Evolutionary conservation across 1,140 invertebrate species (phyloP), one percentile per base, ranked within the genome.

Genomic region (Popillia japonica): DNA sequence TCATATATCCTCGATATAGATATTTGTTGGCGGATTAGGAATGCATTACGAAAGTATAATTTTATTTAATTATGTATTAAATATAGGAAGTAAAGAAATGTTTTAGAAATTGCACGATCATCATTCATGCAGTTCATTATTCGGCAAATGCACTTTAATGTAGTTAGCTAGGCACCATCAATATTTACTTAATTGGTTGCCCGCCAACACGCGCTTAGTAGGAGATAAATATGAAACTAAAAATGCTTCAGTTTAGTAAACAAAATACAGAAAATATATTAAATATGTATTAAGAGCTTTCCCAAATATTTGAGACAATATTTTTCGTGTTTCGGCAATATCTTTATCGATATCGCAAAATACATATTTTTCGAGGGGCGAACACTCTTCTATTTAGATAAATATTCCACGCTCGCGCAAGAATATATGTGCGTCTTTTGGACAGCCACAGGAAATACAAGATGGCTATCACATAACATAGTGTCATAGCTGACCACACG

Each of bases 361-460:
- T 77, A 81, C 82, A 83, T 82, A 83, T 83, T 82, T 83, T 81
- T 74, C 44, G 6, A 68, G 27, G 61, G 14, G 68, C n/a, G 42
- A 64, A 76, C 77, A 17, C 48, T 55, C 55, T 80, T 79, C 82
- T 81, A 83, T 84, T 83, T 80, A 83, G 83, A 84, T 84, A 84
- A 83, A 83, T 79, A 82, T 80, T 80, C 77, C 78, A 78, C 79
- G 77, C 79, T 78, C 61, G 11, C 11, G 11, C 76, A 68, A 74
- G 80, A 83, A 84, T 81, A 82, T 83, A 83, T 77, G 78, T 80
- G 78, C 81, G 80, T 80, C 82, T 83, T 83, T 83, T 84, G 83
- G 83, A 82, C 82, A 83, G 78, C 75, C 17, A 40, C 81, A 82
- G 83, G 83, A 84, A 84, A 84, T 84, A 82, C 83, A 83, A 84